These are phyloP conservation scores for Trypoxylus dichotomus DNA, from an alignment of 1,140 invertebrate species.

Conservation along the genomic window DNA sequence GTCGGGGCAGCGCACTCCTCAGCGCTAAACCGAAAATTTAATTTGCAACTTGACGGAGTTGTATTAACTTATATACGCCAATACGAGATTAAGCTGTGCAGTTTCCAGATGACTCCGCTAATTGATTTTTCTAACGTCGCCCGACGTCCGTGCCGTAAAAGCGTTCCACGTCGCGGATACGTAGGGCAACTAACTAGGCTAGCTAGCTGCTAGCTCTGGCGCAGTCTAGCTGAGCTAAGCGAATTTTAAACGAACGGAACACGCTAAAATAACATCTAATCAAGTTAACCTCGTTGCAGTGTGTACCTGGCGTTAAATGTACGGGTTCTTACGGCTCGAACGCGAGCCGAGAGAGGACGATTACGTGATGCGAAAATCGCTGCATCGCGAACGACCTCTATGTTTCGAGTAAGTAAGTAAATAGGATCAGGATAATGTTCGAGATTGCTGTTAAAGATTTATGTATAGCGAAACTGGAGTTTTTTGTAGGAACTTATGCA, in stretches of 20 bases:
- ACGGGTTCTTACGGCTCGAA: too few relatives aligned
- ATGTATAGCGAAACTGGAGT: too few relatives aligned
- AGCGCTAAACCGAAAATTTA: neutral
- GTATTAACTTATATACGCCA: slow-evolving; percentile 11
- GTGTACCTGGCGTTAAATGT: neutral
- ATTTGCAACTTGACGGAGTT: slow-evolving; percentile 1
- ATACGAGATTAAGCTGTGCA: slow-evolving; percentile 21
- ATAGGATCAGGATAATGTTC: too few relatives aligned
- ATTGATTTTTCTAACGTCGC: slow-evolving; percentile 9
- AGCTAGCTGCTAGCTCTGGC: too few relatives aligned
- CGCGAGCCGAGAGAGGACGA: too few relatives aligned
- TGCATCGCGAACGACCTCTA: too few relatives aligned
- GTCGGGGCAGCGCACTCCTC: neutral
- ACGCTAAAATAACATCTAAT: slow-evolving; percentile 3
- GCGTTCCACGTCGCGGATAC: neutral
- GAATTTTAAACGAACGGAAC: neutral
- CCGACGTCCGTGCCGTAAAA: neutral
- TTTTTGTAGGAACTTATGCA: too few relatives aligned
- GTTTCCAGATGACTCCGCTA: slow-evolving; percentile 19
- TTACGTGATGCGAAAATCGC: too few relatives aligned
- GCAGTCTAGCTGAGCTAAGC: neutral
- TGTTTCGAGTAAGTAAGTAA: too few relatives aligned
- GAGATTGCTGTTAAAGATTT: too few relatives aligned
- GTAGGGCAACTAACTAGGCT: neutral
- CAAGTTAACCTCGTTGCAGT: neutral